These are phyloP conservation scores for Hephaestus fuliginosus DNA, from an alignment of 2,797 vertebrate genomes.

Conservation along the genomic window DNA sequence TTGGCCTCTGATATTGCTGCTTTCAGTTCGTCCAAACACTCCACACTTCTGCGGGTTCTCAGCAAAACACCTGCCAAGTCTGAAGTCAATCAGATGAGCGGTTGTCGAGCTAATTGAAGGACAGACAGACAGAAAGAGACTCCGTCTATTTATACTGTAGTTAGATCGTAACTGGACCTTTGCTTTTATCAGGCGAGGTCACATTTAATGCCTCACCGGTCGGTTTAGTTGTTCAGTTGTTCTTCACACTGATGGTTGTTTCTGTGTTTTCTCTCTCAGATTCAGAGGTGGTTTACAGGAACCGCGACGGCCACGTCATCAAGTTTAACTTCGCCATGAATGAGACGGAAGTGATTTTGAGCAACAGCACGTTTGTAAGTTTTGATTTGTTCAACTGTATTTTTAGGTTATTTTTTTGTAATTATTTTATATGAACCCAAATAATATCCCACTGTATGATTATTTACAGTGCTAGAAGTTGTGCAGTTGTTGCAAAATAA, in stretches of 20 bases:
- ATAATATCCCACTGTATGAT: no score
- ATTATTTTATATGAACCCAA: not conserved
- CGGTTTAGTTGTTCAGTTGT: not conserved
- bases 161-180: not conserved
- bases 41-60: no score
- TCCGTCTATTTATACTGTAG: no score
- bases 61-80: no score
- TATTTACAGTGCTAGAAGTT: fast-evolving
- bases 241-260: not conserved
- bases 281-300: slow-evolving; percentile 93
- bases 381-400: fast-evolving
- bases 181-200: not conserved
- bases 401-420: not conserved
- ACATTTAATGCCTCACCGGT: not conserved
- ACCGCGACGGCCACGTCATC: slow-evolving; percentile 91
- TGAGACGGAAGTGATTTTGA: slow-evolving; percentile 90
- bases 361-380: slow-evolving; percentile 96
- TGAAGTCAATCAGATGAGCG: no score
- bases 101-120: no score
- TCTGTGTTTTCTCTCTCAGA: slow-evolving; percentile 80
- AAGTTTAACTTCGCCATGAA: slow-evolving; percentile 92
- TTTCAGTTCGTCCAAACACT: no score
- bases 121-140: no score
- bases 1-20: no score
- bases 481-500: not conserved